Conservation (phyloP, 1,140 invertebrate species). For the Spodoptera litura region DNA sequence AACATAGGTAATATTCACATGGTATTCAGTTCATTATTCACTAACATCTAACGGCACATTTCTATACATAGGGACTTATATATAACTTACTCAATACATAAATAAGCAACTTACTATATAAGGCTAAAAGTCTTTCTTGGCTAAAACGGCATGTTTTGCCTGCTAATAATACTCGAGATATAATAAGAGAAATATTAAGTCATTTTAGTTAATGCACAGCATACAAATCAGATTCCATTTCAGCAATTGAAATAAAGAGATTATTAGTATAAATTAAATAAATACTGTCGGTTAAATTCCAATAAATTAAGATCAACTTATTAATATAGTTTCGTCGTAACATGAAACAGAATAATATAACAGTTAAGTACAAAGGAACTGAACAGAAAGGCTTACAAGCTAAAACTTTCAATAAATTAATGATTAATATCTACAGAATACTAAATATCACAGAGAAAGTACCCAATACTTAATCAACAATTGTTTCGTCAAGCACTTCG, state of each 20-base stretch:
- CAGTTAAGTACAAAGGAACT: slow-evolving; percentile 74
- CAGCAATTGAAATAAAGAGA: slow-evolving; percentile 61
- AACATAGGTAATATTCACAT: slow-evolving; percentile 68
- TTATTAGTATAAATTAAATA: slow-evolving; percentile 55
- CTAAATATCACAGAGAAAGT: slow-evolving; percentile 85
- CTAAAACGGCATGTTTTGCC: slow-evolving; percentile 71
- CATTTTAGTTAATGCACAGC: slow-evolving; percentile 60
- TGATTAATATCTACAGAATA: slow-evolving; percentile 80
- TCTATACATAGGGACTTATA: slow-evolving; percentile 58
- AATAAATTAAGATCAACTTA: slow-evolving; percentile 54
- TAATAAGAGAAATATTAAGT: slow-evolving; percentile 49
- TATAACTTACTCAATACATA: slow-evolving; percentile 65
- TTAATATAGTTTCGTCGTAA: slow-evolving; percentile 35
- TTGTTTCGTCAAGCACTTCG: slow-evolving; percentile 76
- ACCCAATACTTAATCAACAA: slow-evolving; percentile 84
- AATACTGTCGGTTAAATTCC: slow-evolving; percentile 53
- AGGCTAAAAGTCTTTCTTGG: slow-evolving; percentile 80
- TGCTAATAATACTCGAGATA: slow-evolving; percentile 76
- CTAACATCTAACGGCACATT: slow-evolving; percentile 72
- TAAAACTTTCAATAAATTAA: slow-evolving; percentile 81
- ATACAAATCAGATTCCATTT: slow-evolving; percentile 58
- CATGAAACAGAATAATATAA: slow-evolving; percentile 50
- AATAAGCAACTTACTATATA: slow-evolving; percentile 74
- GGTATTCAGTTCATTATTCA: slow-evolving; percentile 74
- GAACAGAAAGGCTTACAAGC: slow-evolving; percentile 70